Percentiles rank a stretch among this genome's conserved stretches.
Evolutionary conservation across 2,113 vertebrate species (phyloP).

Genomic region (Zingel zingel): DNA sequence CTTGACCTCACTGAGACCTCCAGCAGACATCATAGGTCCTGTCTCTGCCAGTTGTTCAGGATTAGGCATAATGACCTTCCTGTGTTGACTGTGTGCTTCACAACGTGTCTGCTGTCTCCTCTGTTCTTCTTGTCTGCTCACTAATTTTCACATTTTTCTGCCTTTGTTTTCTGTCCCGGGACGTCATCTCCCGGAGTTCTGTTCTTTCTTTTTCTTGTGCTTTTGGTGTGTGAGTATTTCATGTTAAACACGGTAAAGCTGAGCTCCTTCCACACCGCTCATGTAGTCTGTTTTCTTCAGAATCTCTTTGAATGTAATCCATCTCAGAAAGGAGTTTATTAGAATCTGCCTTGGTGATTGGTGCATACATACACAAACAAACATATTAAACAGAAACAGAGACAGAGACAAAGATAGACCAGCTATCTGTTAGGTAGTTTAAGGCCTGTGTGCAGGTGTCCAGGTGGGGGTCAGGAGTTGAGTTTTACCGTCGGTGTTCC

Average conservation of each 20-base stretch:
- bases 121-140: conserved; percentile 55
- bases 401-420: no score
- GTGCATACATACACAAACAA: no score
- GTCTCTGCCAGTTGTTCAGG: not conserved
- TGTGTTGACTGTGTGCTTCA: conserved; percentile 45
- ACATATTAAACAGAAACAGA: no score
- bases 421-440: no score
- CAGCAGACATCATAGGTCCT: no score
- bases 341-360: no score
- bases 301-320: no score
- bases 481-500: conserved; percentile 36
- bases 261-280: conserved; percentile 37
- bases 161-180: conserved; percentile 71
- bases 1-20: no score
- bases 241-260: conserved; percentile 43
- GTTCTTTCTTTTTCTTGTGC: conserved; percentile 46
- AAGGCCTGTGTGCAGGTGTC: no score
- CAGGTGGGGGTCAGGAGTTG: conserved; percentile 16
- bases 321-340: no score
- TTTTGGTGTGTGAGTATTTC: conserved; percentile 76
- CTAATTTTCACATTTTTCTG: conserved; percentile 74
- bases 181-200: conserved; percentile 59
- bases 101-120: conserved; percentile 36
- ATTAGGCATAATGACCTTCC: not conserved
- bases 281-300: no score